Percentiles rank a stretch among this genome's conserved stretches.
phyloP scores from a whole-genome alignment of 2,888 invertebrate species.

The Nysson spinosus region DNA sequence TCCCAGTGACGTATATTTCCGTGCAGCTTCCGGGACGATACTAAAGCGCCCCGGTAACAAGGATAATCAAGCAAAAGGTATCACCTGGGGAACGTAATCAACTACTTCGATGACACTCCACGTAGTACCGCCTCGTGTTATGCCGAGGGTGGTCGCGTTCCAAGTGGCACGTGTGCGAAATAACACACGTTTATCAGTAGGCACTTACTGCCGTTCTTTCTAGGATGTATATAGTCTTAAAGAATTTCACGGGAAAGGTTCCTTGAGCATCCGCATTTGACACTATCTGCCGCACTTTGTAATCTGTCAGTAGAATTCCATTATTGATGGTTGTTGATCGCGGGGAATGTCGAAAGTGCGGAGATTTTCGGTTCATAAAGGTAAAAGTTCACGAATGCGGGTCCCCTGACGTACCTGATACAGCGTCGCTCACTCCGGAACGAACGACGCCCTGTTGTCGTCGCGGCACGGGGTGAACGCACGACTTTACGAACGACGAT shows the following conservation, averaged over 20 bases:
- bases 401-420: conserved; percentile 44
- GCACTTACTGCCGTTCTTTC: too few relatives aligned
- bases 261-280: too few relatives aligned
- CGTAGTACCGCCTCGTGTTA: conserved; percentile 30
- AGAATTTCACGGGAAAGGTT: too few relatives aligned
- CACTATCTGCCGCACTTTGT: too few relatives aligned
- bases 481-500: conserved; percentile 74
- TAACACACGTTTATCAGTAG: conserved; percentile 10
- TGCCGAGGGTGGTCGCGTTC: conserved; percentile 34
- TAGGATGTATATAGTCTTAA: too few relatives aligned
- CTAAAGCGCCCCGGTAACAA: too few relatives aligned
- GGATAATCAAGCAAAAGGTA: too few relatives aligned
- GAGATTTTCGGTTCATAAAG: not conserved
- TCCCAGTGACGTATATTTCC: too few relatives aligned
- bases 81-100: conserved; percentile 29
- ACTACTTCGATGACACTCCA: conserved; percentile 7
- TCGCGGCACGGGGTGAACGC: conserved; percentile 76
- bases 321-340: too few relatives aligned
- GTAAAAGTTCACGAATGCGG: conserved; percentile 40
- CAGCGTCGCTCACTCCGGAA: conserved; percentile 60
- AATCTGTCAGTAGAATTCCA: too few relatives aligned
- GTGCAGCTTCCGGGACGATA: too few relatives aligned
- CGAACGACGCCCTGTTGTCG: conserved; percentile 74
- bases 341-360: not conserved
- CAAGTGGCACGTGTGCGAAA: conserved; percentile 46